Percentiles rank a stretch among this genome's conserved stretches.
Conservation (phyloP, 2,113 vertebrate genomes). For the Elephas maximus region DNA sequence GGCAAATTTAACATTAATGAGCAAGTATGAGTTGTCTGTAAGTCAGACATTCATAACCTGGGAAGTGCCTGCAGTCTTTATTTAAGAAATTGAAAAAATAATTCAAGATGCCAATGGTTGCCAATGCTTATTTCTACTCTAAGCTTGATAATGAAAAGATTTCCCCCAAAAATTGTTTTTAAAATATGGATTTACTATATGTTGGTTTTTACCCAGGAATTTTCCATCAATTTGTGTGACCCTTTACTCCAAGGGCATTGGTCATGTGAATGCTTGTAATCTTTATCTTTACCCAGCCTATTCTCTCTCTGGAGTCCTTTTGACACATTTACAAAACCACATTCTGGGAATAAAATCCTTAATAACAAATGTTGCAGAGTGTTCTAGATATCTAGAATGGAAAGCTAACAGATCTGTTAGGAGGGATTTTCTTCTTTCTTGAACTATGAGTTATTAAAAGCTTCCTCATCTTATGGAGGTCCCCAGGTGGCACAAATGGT, state of each 20-base stretch:
- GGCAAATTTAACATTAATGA: too few species aligned
- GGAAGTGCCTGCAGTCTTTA: not conserved
- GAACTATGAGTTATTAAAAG: not conserved
- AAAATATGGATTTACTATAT: constrained; percentile 31
- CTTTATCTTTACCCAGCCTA: not conserved
- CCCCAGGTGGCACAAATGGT: not conserved
- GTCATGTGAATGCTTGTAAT: not conserved
- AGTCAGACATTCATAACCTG: too few species aligned
- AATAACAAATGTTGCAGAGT: constrained; percentile 20
- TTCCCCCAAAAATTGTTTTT: constrained; percentile 37
- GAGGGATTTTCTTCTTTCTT: constrained; percentile 28
- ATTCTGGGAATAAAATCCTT: not conserved
- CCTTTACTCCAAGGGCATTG: constrained; percentile 5
- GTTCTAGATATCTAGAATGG: constrained; percentile 4
- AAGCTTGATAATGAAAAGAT: constrained; percentile 49
- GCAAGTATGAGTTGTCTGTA: too few species aligned
- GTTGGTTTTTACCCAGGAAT: constrained; percentile 9
- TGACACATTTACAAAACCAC: not conserved
- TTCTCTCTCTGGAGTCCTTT: not conserved
- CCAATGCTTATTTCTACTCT: constrained; percentile 30
- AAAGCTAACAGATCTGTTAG: not conserved
- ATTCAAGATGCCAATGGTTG: not conserved
- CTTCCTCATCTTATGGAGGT: not conserved
- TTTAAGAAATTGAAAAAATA: constrained; percentile 61
- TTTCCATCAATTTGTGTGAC: not conserved